These are phyloP conservation scores for Rachycentron canadum DNA, from an alignment of 2,797 vertebrate species.

Conservation along the genomic window DNA sequence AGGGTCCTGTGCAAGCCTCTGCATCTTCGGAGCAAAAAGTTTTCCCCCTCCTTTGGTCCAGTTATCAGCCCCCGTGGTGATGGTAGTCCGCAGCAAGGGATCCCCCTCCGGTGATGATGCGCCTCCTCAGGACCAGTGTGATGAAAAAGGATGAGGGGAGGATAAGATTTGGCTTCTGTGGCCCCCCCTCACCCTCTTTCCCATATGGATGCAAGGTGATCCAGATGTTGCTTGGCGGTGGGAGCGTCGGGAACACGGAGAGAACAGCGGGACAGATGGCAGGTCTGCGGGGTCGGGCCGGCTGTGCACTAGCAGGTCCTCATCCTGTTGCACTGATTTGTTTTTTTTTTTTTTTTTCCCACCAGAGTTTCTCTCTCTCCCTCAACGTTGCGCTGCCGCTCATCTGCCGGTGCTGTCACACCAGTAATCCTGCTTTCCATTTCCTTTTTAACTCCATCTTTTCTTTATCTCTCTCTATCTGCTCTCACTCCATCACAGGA, in stretches of 20 bases:
- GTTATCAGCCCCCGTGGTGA: slow-evolving; percentile 36
- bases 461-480: slow-evolving; percentile 74
- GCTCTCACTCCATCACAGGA: slow-evolving; percentile 79
- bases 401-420: slow-evolving; percentile 71
- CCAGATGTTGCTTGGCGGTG: slow-evolving; percentile 71
- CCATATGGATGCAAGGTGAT: slow-evolving; percentile 63
- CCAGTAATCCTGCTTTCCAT: slow-evolving; percentile 75
- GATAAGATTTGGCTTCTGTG: slow-evolving; percentile 19
- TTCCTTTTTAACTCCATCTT: slow-evolving; percentile 76
- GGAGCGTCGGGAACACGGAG: slow-evolving; percentile 45
- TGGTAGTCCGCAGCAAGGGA: slow-evolving; percentile 51
- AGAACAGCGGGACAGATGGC: slow-evolving; percentile 72
- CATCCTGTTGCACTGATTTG: slow-evolving; percentile 80
- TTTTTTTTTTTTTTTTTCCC: slow-evolving; percentile 23
- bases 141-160: slow-evolving; percentile 39
- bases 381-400: slow-evolving; percentile 49
- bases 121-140: slow-evolving; percentile 46
- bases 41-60: slow-evolving; percentile 39
- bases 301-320: slow-evolving; percentile 78
- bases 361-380: slow-evolving; percentile 59
- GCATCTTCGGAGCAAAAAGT: slow-evolving; percentile 67
- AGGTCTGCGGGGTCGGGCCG: slow-evolving; percentile 63
- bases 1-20: slow-evolving; percentile 27
- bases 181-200: slow-evolving; percentile 20
- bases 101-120: slow-evolving; percentile 24